Evolutionary conservation across 2,888 invertebrate species (phyloP), one percentile per base, ranked within the genome.

Genomic region (Coleophora flavipennella): DNA sequence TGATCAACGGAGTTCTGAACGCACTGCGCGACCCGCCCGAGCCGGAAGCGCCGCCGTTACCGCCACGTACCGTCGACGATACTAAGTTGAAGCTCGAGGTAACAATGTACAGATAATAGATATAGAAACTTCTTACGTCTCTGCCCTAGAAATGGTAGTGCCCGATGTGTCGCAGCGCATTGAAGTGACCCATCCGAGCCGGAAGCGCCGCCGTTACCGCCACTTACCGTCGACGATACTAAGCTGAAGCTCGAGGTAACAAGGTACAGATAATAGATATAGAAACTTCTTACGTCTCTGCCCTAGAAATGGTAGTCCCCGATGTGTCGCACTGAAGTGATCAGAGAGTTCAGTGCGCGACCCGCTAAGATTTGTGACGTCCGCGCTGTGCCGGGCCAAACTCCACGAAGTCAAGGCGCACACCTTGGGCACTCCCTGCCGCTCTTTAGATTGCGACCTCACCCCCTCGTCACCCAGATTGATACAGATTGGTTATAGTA

Each of bases 1-100:
- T 86, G 88, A 60, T 89, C 31, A 78, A 76, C 20, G 87, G 87
- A 31, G 74, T 87, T 3, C 75, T 90, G 31, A 71, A 85, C 1
- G 83, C 89, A 6, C 71, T 90, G 33, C 67, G 87, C 0, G 88
- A 89, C 49, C 87, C 89, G 8, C 83, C 73, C 2, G 75, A 77
- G 0, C 53, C 47, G 29, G 53, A 54, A 7, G 36, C 53, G 1
- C 45, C 57, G 2, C 62, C 54, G 3, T 56, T 61, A 11, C 62
- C 54, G 3, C 57, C 61, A 11, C 59, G 66, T 1, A 51, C 61
- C 0, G 55, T 69, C 0, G 85, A 85, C 35, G 63, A 57, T 27
- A 67, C 64, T 0, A 77, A 81, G 41, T 46, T 68, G 6, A 83
- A 83, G 45, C 47, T 83, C 33, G 68, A 77, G 66, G 77, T 79